These are phyloP conservation scores for Pemphredon lugubris DNA, from an alignment of 2,888 invertebrate species.

Conservation along the genomic window DNA sequence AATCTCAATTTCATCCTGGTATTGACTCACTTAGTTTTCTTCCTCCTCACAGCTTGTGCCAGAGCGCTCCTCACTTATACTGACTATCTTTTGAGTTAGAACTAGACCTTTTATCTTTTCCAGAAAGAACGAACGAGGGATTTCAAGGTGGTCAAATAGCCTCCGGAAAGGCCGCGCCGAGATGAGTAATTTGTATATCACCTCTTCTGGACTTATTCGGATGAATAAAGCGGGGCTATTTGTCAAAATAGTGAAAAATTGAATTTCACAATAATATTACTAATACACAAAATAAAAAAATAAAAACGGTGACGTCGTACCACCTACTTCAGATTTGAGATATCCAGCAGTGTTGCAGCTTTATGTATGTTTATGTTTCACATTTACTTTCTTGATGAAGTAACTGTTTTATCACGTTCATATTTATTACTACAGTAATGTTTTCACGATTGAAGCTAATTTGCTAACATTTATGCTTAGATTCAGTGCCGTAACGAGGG, in stretches of 20 bases:
- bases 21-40: background rate
- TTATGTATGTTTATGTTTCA: background rate
- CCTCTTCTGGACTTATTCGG: background rate
- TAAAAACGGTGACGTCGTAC: background rate
- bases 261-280: slow-evolving; percentile 5
- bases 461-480: background rate
- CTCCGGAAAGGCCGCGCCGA: no score
- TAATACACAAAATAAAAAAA: background rate
- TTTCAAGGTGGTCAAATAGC: no score
- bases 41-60: background rate
- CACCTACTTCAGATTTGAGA: background rate
- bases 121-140: no score
- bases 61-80: background rate
- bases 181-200: background rate
- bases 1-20: background rate
- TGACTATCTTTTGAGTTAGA: slow-evolving; percentile 6
- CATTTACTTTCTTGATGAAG: background rate
- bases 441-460: background rate
- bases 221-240: background rate
- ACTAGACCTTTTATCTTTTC: no score
- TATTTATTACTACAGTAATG: background rate
- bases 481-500: no score
- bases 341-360: background rate
- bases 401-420: background rate
- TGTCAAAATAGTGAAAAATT: background rate